phyloP scores from a whole-genome alignment of 2,888 invertebrate genomes.

The Sphecodes monilicornis region DNA sequence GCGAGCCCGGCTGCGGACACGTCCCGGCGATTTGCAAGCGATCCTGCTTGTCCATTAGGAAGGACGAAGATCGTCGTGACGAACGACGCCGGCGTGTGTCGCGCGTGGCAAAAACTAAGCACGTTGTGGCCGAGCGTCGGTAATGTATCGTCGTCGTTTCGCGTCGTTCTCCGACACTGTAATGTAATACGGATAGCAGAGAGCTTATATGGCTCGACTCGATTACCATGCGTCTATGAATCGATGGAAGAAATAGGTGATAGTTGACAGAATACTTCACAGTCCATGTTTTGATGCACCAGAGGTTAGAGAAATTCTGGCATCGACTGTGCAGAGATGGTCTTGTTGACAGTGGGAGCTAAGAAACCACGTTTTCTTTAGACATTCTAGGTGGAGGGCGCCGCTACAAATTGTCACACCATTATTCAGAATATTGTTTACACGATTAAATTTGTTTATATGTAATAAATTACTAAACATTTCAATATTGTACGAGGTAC shows the following conservation, averaged over 20 bases:
- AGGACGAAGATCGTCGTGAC: conserved; percentile 52
- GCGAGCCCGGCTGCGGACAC: conserved; percentile 21
- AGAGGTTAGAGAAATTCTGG: too few relatives aligned
- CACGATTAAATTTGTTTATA: too few relatives aligned
- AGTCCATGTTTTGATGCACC: background rate
- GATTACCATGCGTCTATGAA: conserved; percentile 15
- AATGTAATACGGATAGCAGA: conserved; percentile 56
- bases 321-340: background rate
- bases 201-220: conserved; percentile 44
- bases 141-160: conserved; percentile 50
- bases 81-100: conserved; percentile 55
- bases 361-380: background rate
- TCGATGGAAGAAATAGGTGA: background rate
- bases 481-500: too few relatives aligned
- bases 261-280: background rate
- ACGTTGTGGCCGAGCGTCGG: conserved; percentile 31
- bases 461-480: too few relatives aligned
- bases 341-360: background rate
- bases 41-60: conserved; percentile 39
- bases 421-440: too few relatives aligned
- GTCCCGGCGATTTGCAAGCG: conserved; percentile 59
- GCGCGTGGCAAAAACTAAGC: conserved; percentile 52
- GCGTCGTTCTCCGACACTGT: conserved; percentile 36
- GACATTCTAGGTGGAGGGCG: background rate
- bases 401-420: too few relatives aligned